Evolutionary conservation across 2,113 vertebrate genomes (phyloP).

Genomic region (Platysteira castanea): DNA sequence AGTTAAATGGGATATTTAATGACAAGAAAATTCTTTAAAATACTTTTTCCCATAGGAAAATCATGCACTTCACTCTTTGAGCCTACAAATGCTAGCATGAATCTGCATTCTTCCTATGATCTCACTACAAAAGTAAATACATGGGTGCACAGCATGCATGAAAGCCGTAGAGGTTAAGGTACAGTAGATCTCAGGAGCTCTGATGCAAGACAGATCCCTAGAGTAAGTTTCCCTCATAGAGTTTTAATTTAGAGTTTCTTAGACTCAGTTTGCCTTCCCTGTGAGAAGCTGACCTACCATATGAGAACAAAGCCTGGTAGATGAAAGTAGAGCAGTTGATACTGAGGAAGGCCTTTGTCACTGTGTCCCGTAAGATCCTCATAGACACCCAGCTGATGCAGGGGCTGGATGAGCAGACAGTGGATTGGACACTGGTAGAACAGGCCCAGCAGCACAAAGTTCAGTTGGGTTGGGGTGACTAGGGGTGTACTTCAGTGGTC

Average conservation of each 20-base stretch:
- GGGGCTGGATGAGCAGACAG: not conserved
- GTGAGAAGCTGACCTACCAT: not conserved
- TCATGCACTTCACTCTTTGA: not conserved
- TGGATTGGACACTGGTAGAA: not conserved
- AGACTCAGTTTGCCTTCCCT: not conserved
- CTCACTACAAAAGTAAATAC: not conserved
- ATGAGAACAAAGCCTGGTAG: not conserved
- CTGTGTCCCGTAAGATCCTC: not conserved
- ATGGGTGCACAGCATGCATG: not conserved
- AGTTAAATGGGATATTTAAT: constrained; percentile 39
- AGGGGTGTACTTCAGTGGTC: not conserved
- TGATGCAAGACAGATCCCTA: not conserved
- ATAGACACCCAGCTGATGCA: not conserved
- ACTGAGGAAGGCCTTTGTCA: not conserved
- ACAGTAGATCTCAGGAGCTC: not conserved
- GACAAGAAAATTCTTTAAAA: constrained; percentile 32
- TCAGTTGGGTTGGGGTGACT: not conserved
- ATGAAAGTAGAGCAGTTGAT: not conserved
- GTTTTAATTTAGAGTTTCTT: not conserved
- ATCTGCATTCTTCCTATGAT: not conserved
- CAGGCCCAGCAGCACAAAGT: not conserved
- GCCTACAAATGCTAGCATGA: not conserved
- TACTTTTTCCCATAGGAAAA: constrained; percentile 62
- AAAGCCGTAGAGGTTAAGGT: not conserved
- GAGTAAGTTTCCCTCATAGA: not conserved